Base-by-base conservation (phyloP, 2,888 invertebrate species). In the Spilarctia lutea region DNA sequence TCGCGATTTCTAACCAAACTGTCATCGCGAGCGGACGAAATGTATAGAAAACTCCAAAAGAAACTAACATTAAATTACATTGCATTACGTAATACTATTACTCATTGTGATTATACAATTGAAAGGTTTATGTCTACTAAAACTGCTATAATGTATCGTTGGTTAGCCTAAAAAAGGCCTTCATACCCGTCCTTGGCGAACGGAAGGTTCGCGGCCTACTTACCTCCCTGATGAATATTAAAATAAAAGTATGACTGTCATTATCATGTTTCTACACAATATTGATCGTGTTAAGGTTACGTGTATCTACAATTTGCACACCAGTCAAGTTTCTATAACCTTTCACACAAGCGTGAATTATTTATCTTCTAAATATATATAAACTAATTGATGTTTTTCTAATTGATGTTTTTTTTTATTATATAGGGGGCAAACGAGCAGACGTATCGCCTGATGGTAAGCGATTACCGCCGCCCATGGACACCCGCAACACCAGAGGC, bases 161-260 rank as follows among this genome's bases (percentile, higher is more conserved):
- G n/a, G 2, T 66, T n/a, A n/a, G 8, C 7, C 8, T 24, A 20
- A 33, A 66, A 10, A 67, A 74, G 75, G 71, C 79, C 81, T 84
- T 77, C 76, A 81, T 81, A 72, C 42, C 30, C 77, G 78, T 75
- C 84, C 83, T 81, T 82, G 75, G 70, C 76, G 67, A 75, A 72
- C 52, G 35, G 39, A 39, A 75, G 73, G 56, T 65, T 68, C 70
- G 56, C 68, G 56, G n/a, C 30, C 72, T 76, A 70, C 74, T 67
- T 35, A 75, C 74, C 78, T 76, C 65, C 65, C 48, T 63, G 66
- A 60, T 75, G 45, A 75, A 74, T 72, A 74, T 52, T 20, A 48
- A 72, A 68, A 72, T 63, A n/a, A 72, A 66, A 67, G 63, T 63
- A 67, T 42, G 27, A 48, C 69, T 67, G 60, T 66, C 42, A 74